phyloP scores from a whole-genome alignment of 2,797 vertebrate genomes.

The Eutrigla gurnardus region DNA sequence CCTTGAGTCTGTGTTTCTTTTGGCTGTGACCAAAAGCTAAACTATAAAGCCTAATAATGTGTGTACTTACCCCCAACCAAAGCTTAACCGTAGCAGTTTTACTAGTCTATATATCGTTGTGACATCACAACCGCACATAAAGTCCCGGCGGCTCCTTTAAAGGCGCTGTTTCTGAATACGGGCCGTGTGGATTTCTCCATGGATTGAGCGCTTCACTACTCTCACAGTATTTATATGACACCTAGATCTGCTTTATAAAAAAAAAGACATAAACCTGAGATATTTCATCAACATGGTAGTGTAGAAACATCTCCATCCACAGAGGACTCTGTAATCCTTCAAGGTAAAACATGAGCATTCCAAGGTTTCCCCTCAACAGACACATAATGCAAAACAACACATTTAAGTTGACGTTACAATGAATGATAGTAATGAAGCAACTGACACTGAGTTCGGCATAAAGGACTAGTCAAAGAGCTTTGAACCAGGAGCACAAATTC shows the following conservation, averaged over 20 bases:
- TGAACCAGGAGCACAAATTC: constrained; percentile 63
- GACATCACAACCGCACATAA: too few relatives aligned
- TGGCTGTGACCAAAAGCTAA: neutral
- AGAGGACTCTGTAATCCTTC: neutral
- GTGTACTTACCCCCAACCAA: neutral
- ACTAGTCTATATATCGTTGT: too few relatives aligned
- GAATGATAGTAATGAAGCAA: constrained; percentile 61
- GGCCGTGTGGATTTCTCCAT: too few relatives aligned
- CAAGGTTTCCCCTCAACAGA: constrained; percentile 24
- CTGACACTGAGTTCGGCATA: constrained; percentile 47
- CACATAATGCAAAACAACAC: constrained; percentile 49
- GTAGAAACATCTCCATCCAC: neutral
- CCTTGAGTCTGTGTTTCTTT: neutral
- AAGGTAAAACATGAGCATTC: constrained; percentile 24
- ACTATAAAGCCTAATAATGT: neutral
- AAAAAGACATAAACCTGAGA: neutral
- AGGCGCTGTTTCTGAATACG: too few relatives aligned
- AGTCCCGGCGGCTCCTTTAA: too few relatives aligned
- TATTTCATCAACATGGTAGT: neutral
- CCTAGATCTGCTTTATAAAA: too few relatives aligned
- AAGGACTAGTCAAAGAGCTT: constrained; percentile 64
- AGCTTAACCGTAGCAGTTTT: neutral
- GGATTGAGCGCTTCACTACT: too few relatives aligned
- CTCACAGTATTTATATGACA: too few relatives aligned
- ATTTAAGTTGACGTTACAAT: constrained; percentile 33